Conservation (phyloP, 64 coral and sea anemone species). For the Acropora tenuis region DNA sequence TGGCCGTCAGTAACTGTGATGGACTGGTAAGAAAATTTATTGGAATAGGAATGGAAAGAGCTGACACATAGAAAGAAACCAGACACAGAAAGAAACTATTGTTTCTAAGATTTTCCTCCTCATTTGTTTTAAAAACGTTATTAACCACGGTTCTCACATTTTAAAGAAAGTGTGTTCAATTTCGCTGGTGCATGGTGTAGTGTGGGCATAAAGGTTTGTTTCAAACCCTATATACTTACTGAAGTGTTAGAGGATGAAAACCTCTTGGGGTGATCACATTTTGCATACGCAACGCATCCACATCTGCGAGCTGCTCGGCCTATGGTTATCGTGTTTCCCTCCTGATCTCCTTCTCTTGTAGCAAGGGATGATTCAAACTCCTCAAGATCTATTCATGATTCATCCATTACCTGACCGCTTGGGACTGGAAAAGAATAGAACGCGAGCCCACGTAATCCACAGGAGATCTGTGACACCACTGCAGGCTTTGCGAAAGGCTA, state of each 20-base stretch:
- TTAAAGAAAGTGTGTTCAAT: no score
- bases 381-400: slow-evolving; percentile 47
- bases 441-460: slow-evolving; percentile 55
- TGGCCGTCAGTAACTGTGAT: slow-evolving; percentile 68
- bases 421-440: slow-evolving; percentile 30
- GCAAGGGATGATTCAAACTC: slow-evolving; percentile 58
- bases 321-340: background rate
- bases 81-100: no score
- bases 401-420: slow-evolving; percentile 54
- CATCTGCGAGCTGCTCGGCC: no score
- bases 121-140: no score
- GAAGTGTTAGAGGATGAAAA: no score
- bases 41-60: background rate
- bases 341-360: background rate
- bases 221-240: no score
- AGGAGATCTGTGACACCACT: slow-evolving; percentile 5
- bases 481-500: background rate
- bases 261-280: no score
- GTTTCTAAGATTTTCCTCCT: no score
- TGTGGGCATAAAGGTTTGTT: no score
- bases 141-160: no score
- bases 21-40: slow-evolving; percentile 48
- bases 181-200: no score
- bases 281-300: background rate
- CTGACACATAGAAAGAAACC: no score